These are phyloP conservation scores for Xestobium rufovillosum DNA, from an alignment of 2,888 invertebrate species.

Conservation along the genomic window DNA sequence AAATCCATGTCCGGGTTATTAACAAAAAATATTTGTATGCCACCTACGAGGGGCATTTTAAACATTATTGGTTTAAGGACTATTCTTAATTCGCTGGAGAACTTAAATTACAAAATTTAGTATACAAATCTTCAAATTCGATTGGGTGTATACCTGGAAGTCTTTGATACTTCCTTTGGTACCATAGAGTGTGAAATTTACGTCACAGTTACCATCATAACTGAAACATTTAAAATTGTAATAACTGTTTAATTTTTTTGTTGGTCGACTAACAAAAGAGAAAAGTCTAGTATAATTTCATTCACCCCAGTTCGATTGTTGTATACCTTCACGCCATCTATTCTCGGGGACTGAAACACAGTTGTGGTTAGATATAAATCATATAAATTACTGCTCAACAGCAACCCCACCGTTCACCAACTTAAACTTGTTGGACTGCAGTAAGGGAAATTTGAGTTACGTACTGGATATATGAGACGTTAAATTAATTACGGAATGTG, in stretches of 20 bases:
- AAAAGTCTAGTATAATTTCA: slow-evolving; percentile 93
- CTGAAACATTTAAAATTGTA: slow-evolving; percentile 44
- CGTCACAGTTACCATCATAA: slow-evolving; percentile 93
- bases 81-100: slow-evolving; percentile 48
- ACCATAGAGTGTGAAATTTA: slow-evolving; percentile 80
- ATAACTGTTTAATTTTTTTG: too few species aligned
- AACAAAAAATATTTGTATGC: slow-evolving; percentile 88
- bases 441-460: too few species aligned
- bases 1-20: slow-evolving; percentile 93
- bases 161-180: slow-evolving; percentile 72
- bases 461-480: too few species aligned
- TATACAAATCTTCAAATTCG: slow-evolving; percentile 1
- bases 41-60: slow-evolving; percentile 86
- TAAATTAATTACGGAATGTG: too few species aligned
- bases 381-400: too few species aligned
- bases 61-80: slow-evolving; percentile 88
- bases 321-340: slow-evolving; percentile 93
- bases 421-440: too few species aligned
- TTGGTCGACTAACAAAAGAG: slow-evolving; percentile 66
- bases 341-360: slow-evolving; percentile 69
- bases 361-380: too few species aligned
- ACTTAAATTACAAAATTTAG: slow-evolving; percentile 20
- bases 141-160: slow-evolving; percentile 52
- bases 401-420: too few species aligned
- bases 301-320: slow-evolving; percentile 81